These are phyloP conservation scores for Tyria jacobaeae DNA, from an alignment of 2,888 invertebrate genomes.

Conservation along the genomic window DNA sequence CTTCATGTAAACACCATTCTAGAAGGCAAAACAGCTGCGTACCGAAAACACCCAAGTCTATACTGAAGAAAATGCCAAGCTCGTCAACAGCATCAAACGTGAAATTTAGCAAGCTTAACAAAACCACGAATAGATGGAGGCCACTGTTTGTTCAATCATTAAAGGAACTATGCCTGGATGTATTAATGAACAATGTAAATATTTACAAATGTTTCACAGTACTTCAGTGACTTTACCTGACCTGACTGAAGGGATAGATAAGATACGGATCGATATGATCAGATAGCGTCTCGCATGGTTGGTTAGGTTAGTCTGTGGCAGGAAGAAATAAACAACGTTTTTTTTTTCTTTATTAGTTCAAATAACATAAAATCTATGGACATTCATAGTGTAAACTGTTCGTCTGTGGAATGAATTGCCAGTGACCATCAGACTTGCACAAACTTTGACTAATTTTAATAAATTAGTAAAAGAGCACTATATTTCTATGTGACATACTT, in stretches of 20 bases:
- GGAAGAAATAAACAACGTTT: no score
- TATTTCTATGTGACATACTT: no score
- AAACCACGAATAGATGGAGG: slow-evolving; percentile 64
- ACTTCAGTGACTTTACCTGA: slow-evolving; percentile 11
- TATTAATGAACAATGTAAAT: slow-evolving; percentile 85
- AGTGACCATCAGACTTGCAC: no score
- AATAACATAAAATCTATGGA: no score
- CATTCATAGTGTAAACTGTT: no score
- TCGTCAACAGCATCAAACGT: slow-evolving; percentile 42
- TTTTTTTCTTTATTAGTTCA: no score
- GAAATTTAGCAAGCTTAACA: slow-evolving; percentile 49
- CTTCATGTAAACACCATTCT: slow-evolving; percentile 47
- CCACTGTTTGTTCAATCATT: slow-evolving; percentile 75
- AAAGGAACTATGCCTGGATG: slow-evolving; percentile 85
- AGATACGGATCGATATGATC: no score
- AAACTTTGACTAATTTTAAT: no score
- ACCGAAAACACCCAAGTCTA: slow-evolving; percentile 31
- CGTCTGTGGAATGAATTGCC: no score
- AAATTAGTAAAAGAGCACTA: no score
- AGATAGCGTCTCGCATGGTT: no score
- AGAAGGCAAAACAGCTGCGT: slow-evolving; percentile 54
- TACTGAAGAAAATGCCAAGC: slow-evolving; percentile 41
- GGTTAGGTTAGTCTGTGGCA: no score
- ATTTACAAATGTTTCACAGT: slow-evolving; percentile 7
- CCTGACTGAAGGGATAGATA: slow-evolving; percentile 46